phyloP scores from a whole-genome alignment of 2,113 vertebrate genomes.

The Paralichthys olivaceus region DNA sequence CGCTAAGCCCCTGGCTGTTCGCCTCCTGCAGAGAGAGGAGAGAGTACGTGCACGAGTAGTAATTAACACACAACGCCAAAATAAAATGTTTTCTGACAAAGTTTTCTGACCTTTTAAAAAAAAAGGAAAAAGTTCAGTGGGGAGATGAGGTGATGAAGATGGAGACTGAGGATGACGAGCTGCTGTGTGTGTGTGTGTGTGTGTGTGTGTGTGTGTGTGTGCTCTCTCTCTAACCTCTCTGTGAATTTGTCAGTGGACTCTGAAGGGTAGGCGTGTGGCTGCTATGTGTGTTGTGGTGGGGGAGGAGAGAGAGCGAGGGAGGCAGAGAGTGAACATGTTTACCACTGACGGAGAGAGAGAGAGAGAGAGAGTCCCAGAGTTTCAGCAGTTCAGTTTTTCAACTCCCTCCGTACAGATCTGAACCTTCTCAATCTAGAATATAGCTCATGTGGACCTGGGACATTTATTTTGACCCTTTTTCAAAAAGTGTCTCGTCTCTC shows the following conservation, averaged over 20 bases:
- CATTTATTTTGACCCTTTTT: slow-evolving; percentile 10
- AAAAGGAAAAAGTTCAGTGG: not conserved
- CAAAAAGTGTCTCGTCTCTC: slow-evolving; percentile 1
- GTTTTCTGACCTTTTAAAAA: not conserved
- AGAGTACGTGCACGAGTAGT: not conserved
- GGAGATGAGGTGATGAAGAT: not conserved
- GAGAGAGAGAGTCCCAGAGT: slow-evolving; percentile 1
- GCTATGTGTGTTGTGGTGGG: slow-evolving; percentile 72
- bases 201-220: slow-evolving; percentile 14
- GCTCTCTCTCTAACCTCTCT: slow-evolving; percentile 54
- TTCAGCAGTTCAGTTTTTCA: not conserved
- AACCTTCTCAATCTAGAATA: not conserved
- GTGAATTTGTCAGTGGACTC: slow-evolving; percentile 76
- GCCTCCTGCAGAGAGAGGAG: slow-evolving; percentile 27
- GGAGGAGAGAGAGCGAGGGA: slow-evolving; percentile 59
- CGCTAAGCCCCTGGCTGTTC: slow-evolving; percentile 36
- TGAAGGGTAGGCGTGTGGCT: slow-evolving; percentile 67
- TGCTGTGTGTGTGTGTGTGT: slow-evolving; percentile 2
- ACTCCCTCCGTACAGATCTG: slow-evolving; percentile 4
- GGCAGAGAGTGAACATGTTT: slow-evolving; percentile 66
- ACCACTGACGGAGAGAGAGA: slow-evolving; percentile 47
- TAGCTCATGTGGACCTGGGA: slow-evolving; percentile 20
- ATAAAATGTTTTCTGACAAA: not conserved
- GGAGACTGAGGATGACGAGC: not conserved
- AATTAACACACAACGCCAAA: not conserved